Percentiles rank a stretch among this genome's conserved stretches.
Evolutionary conservation across 2,888 invertebrate species (phyloP).

Genomic region (Sinohyriopsis cumingii): DNA sequence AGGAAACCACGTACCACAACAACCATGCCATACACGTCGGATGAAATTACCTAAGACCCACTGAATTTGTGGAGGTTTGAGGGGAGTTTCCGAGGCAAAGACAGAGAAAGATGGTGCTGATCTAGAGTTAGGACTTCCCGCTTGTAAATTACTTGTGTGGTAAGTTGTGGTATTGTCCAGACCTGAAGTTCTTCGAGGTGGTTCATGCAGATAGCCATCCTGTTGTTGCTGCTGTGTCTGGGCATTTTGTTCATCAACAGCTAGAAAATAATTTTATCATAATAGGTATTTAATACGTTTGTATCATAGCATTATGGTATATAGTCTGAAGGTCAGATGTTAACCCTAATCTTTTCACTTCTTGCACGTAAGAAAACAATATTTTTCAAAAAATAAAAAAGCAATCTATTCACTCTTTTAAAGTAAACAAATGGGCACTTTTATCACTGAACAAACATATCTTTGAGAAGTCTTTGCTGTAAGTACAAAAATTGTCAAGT

Average conservation of each 20-base stretch:
- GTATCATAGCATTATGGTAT: too few species aligned
- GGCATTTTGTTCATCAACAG: slow-evolving; percentile 78
- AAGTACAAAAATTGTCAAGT: too few species aligned
- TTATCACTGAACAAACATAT: too few species aligned
- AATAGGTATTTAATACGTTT: too few species aligned
- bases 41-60: background rate
- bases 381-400: too few species aligned
- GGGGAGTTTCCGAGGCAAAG: slow-evolving; percentile 48
- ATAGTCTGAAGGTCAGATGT: too few species aligned
- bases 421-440: too few species aligned
- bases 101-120: slow-evolving; percentile 64
- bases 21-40: background rate
- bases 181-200: slow-evolving; percentile 38
- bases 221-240: slow-evolving; percentile 60
- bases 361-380: too few species aligned
- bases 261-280: slow-evolving; percentile 46
- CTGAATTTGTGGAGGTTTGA: slow-evolving; percentile 28
- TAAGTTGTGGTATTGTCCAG: slow-evolving; percentile 33
- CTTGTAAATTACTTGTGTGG: slow-evolving; percentile 33
- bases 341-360: too few species aligned
- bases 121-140: slow-evolving; percentile 51
- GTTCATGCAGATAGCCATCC: slow-evolving; percentile 28
- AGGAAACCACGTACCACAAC: background rate
- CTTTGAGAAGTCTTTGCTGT: too few species aligned
- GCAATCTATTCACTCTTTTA: too few species aligned